Percentiles rank a stretch among this genome's conserved stretches.
Conservation (phyloP, 2,113 vertebrate species). For the Talpa occidentalis region DNA sequence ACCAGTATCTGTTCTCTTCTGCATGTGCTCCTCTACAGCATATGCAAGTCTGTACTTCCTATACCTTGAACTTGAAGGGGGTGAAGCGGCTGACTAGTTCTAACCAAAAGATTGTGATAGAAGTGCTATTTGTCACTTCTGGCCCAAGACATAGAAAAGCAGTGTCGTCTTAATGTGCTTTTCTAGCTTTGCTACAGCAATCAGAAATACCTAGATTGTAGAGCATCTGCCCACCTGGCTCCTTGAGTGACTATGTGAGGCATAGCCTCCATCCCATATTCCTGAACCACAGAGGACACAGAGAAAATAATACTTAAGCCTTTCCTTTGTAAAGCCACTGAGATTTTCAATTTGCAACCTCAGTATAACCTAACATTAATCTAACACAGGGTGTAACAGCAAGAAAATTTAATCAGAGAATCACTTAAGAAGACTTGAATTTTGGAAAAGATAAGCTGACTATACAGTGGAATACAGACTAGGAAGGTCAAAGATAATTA, state of each 20-base stretch:
- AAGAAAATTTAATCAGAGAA: constrained; percentile 4
- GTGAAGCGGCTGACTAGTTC: neutral
- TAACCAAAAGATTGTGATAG: neutral
- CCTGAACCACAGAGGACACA: neutral
- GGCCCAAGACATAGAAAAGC: neutral
- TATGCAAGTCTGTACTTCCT: neutral
- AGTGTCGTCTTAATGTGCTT: neutral
- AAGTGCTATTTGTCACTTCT: neutral
- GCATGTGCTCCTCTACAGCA: neutral
- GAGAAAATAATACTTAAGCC: neutral
- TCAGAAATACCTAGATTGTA: neutral
- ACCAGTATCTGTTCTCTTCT: neutral
- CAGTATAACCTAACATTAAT: neutral
- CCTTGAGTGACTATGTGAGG: neutral
- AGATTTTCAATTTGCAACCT: constrained; percentile 22
- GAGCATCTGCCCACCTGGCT: neutral
- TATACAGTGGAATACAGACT: neutral
- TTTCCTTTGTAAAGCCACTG: neutral
- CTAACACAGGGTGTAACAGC: neutral
- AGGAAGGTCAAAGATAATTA: neutral
- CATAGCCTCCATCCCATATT: neutral
- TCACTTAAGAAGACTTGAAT: neutral
- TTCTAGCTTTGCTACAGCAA: neutral
- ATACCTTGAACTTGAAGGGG: neutral
- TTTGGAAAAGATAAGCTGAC: constrained; percentile 4